Evolutionary conservation across 2,888 invertebrate species (phyloP).

Genomic region (Andrena minutula): DNA sequence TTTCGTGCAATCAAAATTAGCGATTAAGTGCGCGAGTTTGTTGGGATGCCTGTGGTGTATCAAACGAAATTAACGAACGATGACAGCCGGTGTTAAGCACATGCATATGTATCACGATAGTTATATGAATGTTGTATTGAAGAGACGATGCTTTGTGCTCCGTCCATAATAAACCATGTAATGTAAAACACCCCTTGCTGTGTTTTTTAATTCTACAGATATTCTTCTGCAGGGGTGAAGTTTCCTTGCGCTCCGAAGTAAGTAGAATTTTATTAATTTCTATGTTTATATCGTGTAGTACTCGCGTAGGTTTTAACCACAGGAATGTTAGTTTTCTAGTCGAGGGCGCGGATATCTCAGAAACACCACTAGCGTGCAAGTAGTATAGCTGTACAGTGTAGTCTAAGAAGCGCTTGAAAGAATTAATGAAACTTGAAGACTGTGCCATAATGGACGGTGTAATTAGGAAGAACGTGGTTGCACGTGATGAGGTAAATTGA

Average conservation of each 20-base stretch:
- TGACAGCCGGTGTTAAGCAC: constrained; percentile 62
- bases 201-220: background rate
- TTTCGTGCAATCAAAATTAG: constrained; percentile 61
- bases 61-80: constrained; percentile 35
- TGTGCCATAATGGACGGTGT: no score
- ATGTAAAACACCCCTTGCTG: constrained; percentile 31
- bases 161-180: constrained; percentile 77
- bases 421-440: no score
- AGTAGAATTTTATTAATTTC: background rate
- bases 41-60: constrained; percentile 19
- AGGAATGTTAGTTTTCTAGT: no score
- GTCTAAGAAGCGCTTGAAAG: no score
- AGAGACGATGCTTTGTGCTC: constrained; percentile 79
- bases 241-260: background rate
- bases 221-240: background rate
- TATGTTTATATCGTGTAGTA: background rate
- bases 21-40: constrained; percentile 34
- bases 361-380: no score
- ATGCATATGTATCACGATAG: constrained; percentile 49
- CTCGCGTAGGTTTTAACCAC: no score
- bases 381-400: no score
- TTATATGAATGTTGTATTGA: constrained; percentile 64
- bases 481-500: no score
- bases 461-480: no score
- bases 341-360: no score